Evolutionary conservation across 1,140 invertebrate genomes (phyloP).

Genomic region (Drosophila cardini): DNA sequence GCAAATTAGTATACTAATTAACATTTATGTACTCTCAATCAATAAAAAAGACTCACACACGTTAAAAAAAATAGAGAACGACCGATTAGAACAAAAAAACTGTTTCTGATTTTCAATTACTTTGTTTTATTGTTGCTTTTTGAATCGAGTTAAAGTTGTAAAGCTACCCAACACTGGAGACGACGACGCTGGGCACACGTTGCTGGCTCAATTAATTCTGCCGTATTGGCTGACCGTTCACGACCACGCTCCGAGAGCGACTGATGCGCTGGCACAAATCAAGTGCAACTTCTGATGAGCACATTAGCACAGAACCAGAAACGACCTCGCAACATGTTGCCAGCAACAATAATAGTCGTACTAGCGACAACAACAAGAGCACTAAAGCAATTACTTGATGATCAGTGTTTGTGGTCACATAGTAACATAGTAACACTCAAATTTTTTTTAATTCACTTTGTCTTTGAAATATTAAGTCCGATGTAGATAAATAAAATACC

Average conservation of each 20-base stretch:
- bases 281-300: constrained; percentile 39
- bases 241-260: constrained; percentile 78
- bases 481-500: too few species aligned
- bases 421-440: constrained; percentile 42
- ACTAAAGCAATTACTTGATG: constrained; percentile 11
- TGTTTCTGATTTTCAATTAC: constrained; percentile 11
- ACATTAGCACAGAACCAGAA: constrained; percentile 22
- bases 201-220: constrained; percentile 47
- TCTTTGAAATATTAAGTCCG: too few species aligned
- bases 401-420: constrained; percentile 16
- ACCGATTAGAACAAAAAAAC: not conserved
- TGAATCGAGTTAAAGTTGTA: constrained; percentile 19
- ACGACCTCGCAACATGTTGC: constrained; percentile 58
- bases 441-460: too few species aligned
- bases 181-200: constrained; percentile 48
- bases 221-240: constrained; percentile 71
- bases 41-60: too few species aligned
- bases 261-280: constrained; percentile 54
- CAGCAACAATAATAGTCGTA: constrained; percentile 27
- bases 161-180: constrained; percentile 45
- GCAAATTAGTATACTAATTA: too few species aligned
- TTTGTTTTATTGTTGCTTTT: constrained; percentile 7
- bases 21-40: too few species aligned
- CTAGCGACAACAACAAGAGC: constrained; percentile 22
- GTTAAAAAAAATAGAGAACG: not conserved